Evolutionary conservation across 2,797 vertebrate species (phyloP).

Genomic region (Sebastiscus tertius): DNA sequence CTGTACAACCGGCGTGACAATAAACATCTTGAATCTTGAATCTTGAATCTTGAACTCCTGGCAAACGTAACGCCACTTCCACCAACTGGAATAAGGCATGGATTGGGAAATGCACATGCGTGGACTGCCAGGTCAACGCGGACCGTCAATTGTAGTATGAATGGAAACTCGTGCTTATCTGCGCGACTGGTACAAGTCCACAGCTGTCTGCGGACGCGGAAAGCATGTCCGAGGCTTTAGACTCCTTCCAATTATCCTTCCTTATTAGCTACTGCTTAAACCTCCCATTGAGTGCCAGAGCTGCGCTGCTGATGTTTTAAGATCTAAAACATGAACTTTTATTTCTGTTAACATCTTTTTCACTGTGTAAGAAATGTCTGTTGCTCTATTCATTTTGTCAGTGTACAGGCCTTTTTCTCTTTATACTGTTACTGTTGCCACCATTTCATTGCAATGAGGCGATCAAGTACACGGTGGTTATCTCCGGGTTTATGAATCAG

Average conservation of each 20-base stretch:
- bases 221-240: not conserved
- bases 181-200: too few relatives aligned
- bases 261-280: not conserved
- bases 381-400: not conserved
- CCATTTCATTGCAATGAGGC: not conserved
- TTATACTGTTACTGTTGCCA: not conserved
- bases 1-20: too few relatives aligned
- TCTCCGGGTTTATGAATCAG: not conserved
- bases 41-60: too few relatives aligned
- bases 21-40: too few relatives aligned
- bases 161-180: not conserved
- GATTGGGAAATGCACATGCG: too few relatives aligned
- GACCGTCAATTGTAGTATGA: not conserved
- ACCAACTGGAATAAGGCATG: too few relatives aligned
- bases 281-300: not conserved
- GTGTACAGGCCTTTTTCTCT: not conserved
- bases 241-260: not conserved
- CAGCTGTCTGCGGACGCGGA: not conserved
- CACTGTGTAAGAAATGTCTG: not conserved
- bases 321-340: not conserved
- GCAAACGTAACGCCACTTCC: too few relatives aligned
- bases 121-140: too few relatives aligned
- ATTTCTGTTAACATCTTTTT: not conserved
- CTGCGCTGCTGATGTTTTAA: too few relatives aligned
- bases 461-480: not conserved